Conservation (phyloP, 1,140 invertebrate genomes). For the Orchestia grillus region DNA sequence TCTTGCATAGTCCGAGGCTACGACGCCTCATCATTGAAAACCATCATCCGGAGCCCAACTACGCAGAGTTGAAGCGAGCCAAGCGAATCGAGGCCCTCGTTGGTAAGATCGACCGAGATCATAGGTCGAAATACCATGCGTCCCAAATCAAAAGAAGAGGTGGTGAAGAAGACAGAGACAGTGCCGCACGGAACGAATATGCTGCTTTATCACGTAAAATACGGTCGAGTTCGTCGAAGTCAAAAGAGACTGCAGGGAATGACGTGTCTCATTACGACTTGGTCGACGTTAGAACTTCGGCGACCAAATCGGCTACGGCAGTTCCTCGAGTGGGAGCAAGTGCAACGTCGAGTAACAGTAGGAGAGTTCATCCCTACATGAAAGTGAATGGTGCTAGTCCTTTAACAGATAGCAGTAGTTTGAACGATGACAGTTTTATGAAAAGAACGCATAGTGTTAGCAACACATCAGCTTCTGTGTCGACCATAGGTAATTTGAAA, state of each 20-base stretch:
- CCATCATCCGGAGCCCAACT: background rate
- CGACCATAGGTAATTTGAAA: background rate
- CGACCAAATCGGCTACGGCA: background rate
- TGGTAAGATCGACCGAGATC: constrained; percentile 12
- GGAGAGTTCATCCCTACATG: background rate
- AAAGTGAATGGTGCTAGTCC: constrained; percentile 39
- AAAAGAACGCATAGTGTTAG: constrained; percentile 41
- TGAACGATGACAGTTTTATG: constrained; percentile 37
- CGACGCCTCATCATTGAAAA: constrained; percentile 23
- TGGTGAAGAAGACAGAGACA: background rate
- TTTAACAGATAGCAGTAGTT: constrained; percentile 14
- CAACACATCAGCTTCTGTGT: constrained; percentile 4
- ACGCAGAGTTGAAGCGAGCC: constrained; percentile 28
- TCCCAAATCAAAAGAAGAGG: background rate
- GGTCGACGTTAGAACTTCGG: background rate
- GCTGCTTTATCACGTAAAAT: background rate
- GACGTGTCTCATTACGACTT: constrained; percentile 35
- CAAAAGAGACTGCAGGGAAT: background rate
- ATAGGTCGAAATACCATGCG: background rate
- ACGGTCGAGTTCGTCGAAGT: background rate
- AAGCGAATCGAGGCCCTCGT: constrained; percentile 33
- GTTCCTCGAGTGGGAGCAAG: background rate
- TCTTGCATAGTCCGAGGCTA: constrained; percentile 25
- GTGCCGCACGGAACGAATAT: background rate
- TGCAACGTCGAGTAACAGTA: background rate